Evolutionary conservation across 2,797 vertebrate species (phyloP).

Genomic region (Karalla daura): DNA sequence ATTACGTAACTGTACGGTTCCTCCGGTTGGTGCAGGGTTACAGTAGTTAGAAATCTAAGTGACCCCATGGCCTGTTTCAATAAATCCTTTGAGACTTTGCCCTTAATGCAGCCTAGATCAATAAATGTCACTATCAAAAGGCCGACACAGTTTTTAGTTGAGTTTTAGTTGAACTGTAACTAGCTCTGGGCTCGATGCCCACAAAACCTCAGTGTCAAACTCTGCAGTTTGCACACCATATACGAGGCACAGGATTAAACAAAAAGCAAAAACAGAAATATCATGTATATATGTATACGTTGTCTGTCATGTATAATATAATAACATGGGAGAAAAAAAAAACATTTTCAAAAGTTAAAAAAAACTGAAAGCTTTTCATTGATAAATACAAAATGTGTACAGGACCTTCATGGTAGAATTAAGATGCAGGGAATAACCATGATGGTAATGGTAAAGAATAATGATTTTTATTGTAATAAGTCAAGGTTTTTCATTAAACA

Average conservation of each 20-base stretch:
- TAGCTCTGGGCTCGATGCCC: background rate
- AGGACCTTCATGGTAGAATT: background rate
- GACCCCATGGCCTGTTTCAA: background rate
- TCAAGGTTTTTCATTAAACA: too few relatives aligned
- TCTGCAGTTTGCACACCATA: background rate
- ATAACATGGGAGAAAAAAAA: too few relatives aligned
- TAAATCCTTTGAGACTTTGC: background rate
- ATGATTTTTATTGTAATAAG: too few relatives aligned
- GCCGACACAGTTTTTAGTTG: too few relatives aligned
- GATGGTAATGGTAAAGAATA: too few relatives aligned
- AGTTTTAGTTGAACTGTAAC: background rate
- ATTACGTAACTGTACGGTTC: constrained; percentile 17
- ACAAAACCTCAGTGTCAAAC: background rate
- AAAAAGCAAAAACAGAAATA: background rate
- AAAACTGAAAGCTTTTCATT: background rate
- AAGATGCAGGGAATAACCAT: background rate
- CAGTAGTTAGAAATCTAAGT: background rate
- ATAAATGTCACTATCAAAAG: background rate
- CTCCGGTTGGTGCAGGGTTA: background rate
- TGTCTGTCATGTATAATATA: too few relatives aligned
- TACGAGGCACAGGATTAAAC: background rate
- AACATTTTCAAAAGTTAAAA: too few relatives aligned
- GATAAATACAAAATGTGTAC: background rate
- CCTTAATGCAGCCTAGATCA: background rate
- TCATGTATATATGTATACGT: background rate